Base-by-base conservation (phyloP, 2,113 vertebrate species). In the Phalacrocorax brasilianus region DNA sequence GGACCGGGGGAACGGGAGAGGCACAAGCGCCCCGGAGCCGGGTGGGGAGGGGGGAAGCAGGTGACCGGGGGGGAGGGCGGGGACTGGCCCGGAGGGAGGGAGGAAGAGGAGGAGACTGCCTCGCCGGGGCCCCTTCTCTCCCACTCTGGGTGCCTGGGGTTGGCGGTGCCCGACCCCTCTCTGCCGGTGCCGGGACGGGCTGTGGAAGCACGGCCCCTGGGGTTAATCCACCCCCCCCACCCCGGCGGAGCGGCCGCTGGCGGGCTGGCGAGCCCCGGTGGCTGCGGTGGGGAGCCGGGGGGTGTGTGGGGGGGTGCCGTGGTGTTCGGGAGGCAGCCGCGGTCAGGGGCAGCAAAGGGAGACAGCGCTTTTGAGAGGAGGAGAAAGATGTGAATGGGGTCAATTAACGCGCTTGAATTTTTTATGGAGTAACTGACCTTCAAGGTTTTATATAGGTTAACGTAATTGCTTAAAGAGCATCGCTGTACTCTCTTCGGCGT, bases 181-280 rank as follows among this genome's bases (percentile, higher is more conserved):
- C 38, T 38, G 10, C 38, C 38, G 2, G 13, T 8, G 18, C 10
- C 7, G 21, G 15, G 30, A 10, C 3, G 15, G 35, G 56, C 24
- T 58, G 52, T 52, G 52, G 47, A 2, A 65, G 1, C 0, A 24
- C 14, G 23, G 35, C 15, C 27, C 26, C 8, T 1, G 30, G 19
- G 52, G 35, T 4, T 53, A 1, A 3, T 18, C 1, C 12, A 0
- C n/a, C 4, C 1, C 35, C 9, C 9, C 2, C 32, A 6, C 9
- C 38, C 3, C 38, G 10, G 27, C 7, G 15, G 62, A 3, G 79
- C 27, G 30, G 53, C 45, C 42, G 8, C 3, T 28, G 86, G 78
- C 26, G 65, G 78, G 58, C 24, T 3, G 3, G 40, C 1, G 32
- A 40, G 52, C 35, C 33, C 72, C 3, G 52, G 42, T 35, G 40